A percentile compares a stretch with the other conserved stretches of the same genome.
phyloP scores from a whole-genome alignment of 2,797 vertebrate genomes.

The Spinus olivaceus region DNA sequence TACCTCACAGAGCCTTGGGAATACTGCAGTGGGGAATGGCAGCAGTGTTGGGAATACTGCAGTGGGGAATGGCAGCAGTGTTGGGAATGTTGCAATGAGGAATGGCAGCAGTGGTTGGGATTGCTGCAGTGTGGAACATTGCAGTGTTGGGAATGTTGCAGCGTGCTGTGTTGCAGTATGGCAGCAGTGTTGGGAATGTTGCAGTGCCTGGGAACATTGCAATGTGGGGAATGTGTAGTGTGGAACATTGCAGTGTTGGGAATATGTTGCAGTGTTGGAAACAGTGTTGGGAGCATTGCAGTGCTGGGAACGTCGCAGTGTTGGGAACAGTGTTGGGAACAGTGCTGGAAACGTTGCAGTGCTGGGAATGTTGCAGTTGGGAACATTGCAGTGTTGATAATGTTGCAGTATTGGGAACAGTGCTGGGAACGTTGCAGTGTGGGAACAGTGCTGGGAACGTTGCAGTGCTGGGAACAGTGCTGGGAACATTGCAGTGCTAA shows the following conservation, averaged over 20 bases:
- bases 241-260: fast-evolving
- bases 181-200: too few species aligned
- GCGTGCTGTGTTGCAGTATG: too few species aligned
- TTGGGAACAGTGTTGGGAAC: too few species aligned
- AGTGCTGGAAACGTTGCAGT: neutral
- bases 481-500: neutral
- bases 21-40: neutral
- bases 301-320: neutral
- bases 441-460: neutral
- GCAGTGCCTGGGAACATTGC: too few species aligned
- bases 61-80: too few species aligned
- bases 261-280: fast-evolving
- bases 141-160: too few species aligned
- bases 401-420: neutral
- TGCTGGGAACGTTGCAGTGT: fast-evolving
- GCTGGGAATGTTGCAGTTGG: neutral
- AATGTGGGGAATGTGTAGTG: fast-evolving
- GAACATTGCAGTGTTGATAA: too few species aligned
- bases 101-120: neutral
- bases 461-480: too few species aligned
- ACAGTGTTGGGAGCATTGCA: neutral
- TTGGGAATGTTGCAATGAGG: neutral
- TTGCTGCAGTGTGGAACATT: too few species aligned
- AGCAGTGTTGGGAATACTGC: neutral
- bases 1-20: neutral